Base-by-base conservation (phyloP, 2,113 vertebrate genomes). In the Calyptommatus sinebrachiatus region DNA sequence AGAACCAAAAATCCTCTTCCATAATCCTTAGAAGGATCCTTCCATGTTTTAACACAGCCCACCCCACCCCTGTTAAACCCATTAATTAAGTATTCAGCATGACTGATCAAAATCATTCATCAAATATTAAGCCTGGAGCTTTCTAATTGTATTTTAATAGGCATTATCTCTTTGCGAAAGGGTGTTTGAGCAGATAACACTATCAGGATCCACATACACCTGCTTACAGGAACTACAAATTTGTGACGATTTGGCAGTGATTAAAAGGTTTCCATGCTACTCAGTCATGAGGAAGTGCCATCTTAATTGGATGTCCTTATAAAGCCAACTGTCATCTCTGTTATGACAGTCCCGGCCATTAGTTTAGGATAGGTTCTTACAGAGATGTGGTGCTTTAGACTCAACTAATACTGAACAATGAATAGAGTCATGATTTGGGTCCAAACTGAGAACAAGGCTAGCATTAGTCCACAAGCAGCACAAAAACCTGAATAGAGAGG, bases 91-190 rank as follows among this genome's bases (percentile, higher is more conserved):
- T 69, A 81, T 75, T 75, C 72, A 81, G 72, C 35, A 24, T 48
- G 41, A 75, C 79, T 75, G 46, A 81, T 75, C 79, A 76, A 75
- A 75, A 29, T 45, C 79, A 81, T 75, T 70, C 61, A 69, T 81
- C 79, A 81, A 61, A 75, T 50, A 76, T 75, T 75, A 75, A 68
- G 72, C 61, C 73, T 26, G 35, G n/a, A 66, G 28, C 72, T 75
- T 69, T 31, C 65, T 75, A 81, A 81, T 81, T 81, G 61, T 72
- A 75, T 75, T 76, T 81, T 81, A 81, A 81, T 81, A 68, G 79
- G 50, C 79, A 70, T 45, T 29, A 21, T 75, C 66, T 35, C 73
- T 41, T 10, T 60, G 29, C 4, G n/a, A 46, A 60, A 76, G 53
- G 65, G 21, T 81, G 79, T 31, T 81, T 14, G n/a, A 61, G 66